These are phyloP conservation scores for Platyrinchus mystaceus DNA, from an alignment of 2,797 vertebrate genomes.

Conservation along the genomic window DNA sequence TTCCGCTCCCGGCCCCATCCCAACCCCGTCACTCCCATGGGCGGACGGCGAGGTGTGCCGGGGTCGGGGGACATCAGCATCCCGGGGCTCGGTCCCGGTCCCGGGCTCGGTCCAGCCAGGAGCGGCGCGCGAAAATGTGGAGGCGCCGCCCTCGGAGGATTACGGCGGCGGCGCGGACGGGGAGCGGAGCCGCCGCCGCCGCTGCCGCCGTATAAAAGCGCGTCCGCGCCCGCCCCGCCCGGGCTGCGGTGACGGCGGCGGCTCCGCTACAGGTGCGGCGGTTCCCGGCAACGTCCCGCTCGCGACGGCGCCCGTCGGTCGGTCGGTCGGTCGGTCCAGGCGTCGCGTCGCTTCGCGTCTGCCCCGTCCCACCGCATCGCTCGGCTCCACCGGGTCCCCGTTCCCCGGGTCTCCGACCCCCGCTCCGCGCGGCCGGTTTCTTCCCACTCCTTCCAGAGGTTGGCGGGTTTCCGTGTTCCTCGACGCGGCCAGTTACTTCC, in stretches of 20 bases:
- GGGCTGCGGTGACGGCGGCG: constrained; percentile 24
- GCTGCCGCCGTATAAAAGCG: constrained; percentile 33
- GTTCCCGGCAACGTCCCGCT: neutral
- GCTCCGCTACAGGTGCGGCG: constrained; percentile 13
- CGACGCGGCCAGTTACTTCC: neutral
- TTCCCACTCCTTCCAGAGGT: neutral
- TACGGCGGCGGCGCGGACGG: constrained; percentile 49
- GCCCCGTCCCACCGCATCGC: neutral
- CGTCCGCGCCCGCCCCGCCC: neutral
- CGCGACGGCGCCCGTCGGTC: neutral
- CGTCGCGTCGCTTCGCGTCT: neutral
- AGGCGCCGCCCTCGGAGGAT: constrained; percentile 52
- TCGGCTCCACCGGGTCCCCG: neutral
- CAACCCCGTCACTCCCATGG: neutral
- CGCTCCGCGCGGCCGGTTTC: neutral
- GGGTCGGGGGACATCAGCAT: neutral
- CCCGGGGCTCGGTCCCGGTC: neutral
- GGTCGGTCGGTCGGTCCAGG: neutral
- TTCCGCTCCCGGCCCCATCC: neutral
- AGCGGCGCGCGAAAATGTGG: neutral
- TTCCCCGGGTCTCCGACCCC: neutral
- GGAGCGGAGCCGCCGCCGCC: neutral
- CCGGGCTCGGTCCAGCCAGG: neutral
- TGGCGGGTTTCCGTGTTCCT: neutral
- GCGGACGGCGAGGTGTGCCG: neutral